Percentiles rank a stretch among this genome's conserved stretches.
These are phyloP conservation scores for Trogon surrucura DNA, from an alignment of 2,113 vertebrate genomes.

Conservation along the genomic window DNA sequence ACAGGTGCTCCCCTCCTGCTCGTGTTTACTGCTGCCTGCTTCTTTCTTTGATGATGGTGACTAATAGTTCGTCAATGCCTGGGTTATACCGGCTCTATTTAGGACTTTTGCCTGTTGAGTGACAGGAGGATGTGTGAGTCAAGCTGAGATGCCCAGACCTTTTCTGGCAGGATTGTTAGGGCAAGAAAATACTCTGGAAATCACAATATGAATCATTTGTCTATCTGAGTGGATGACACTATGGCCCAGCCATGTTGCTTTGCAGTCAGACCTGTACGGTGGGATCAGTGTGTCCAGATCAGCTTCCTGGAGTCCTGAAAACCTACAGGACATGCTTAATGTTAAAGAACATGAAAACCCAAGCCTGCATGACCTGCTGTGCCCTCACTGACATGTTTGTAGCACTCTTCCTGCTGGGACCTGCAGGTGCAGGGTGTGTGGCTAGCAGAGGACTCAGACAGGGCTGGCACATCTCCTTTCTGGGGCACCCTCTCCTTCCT, in stretches of 20 bases:
- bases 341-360: not conserved
- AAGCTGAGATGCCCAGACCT: constrained; percentile 36
- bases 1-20: not conserved
- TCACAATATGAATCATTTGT: constrained; percentile 65
- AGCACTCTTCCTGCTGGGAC: not conserved
- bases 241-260: constrained; percentile 13
- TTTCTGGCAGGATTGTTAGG: constrained; percentile 71
- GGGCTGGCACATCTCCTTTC: not conserved
- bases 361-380: not conserved
- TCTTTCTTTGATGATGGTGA: constrained; percentile 59
- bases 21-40: constrained; percentile 8
- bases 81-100: not conserved
- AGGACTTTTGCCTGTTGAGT: constrained; percentile 56
- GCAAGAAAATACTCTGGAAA: constrained; percentile 68
- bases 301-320: not conserved
- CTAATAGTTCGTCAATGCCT: constrained; percentile 58
- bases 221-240: constrained; percentile 59
- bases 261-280: not conserved
- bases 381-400: not conserved
- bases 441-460: not conserved
- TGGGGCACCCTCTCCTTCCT: not conserved
- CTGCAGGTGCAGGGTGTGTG: accelerated
- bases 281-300: not conserved
- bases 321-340: not conserved
- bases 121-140: constrained; percentile 73